Conservation (phyloP, 2,797 vertebrate genomes). For the Nannoperca obscura region DNA sequence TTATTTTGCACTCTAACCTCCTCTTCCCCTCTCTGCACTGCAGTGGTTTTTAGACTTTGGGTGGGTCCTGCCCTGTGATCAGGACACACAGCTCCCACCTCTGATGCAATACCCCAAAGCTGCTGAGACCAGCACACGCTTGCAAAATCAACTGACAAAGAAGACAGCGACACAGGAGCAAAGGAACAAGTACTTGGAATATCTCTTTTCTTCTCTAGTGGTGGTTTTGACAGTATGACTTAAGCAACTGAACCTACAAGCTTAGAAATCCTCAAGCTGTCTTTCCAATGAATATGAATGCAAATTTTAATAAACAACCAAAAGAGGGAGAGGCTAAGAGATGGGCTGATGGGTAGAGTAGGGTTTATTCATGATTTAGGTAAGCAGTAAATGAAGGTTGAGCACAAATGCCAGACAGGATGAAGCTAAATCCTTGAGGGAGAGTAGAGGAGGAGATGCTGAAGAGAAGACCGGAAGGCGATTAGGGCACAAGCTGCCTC, state of each 20-base stretch:
- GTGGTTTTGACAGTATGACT: background rate
- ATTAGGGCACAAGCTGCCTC: constrained; percentile 9
- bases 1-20: constrained; percentile 25
- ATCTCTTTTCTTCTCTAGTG: background rate
- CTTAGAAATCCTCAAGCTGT: constrained; percentile 13
- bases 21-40: constrained; percentile 45
- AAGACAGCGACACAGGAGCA: constrained; percentile 27
- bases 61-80: constrained; percentile 47
- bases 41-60: constrained; percentile 46
- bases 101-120: constrained; percentile 54
- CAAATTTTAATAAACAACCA: constrained; percentile 14
- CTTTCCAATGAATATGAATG: background rate
- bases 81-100: constrained; percentile 38
- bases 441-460: constrained; percentile 17
- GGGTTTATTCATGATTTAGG: constrained; percentile 30
- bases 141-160: constrained; percentile 46
- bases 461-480: constrained; percentile 1
- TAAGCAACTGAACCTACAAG: constrained; percentile 7
- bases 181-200: background rate
- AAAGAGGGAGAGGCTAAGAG: background rate
- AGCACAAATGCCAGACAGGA: constrained; percentile 15
- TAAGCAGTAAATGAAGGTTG: constrained; percentile 39
- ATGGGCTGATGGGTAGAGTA: constrained; percentile 9
- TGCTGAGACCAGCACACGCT: constrained; percentile 67
- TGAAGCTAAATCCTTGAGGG: constrained; percentile 41